A percentile compares a stretch with the other conserved stretches of the same genome.
phyloP scores from a whole-genome alignment of 2,113 vertebrate genomes.

The Oncorhynchus kisutch region DNA sequence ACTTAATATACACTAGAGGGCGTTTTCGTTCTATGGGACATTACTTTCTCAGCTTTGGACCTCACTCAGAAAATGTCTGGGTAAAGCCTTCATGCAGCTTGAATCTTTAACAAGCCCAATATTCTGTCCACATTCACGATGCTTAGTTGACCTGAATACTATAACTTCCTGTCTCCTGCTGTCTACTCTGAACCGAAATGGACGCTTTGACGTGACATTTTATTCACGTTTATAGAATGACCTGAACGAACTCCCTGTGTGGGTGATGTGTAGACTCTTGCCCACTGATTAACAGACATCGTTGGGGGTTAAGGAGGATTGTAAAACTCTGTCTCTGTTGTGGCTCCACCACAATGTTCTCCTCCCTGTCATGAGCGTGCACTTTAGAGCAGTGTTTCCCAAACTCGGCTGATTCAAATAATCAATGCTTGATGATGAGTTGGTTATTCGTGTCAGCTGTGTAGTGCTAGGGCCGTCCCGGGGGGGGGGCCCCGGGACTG shows the following conservation, averaged over 20 bases:
- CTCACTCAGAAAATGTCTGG: neutral
- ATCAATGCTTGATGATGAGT: no score
- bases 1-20: neutral
- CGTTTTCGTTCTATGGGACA: neutral
- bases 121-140: neutral
- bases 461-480: no score
- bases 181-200: neutral
- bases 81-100: neutral
- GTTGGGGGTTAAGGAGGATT: neutral
- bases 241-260: neutral
- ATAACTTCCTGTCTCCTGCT: neutral
- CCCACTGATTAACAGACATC: neutral
- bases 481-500: no score
- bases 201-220: neutral
- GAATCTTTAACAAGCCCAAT: neutral
- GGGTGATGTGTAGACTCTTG: neutral
- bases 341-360: conserved; percentile 21
- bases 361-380: neutral
- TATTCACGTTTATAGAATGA: neutral
- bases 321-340: neutral
- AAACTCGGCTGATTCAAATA: no score
- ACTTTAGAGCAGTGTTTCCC: no score
- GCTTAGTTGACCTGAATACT: neutral
- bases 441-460: no score
- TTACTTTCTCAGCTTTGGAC: neutral